Evolutionary conservation across 2,888 invertebrate species (phyloP).

Genomic region (Rhagonycha lutea): DNA sequence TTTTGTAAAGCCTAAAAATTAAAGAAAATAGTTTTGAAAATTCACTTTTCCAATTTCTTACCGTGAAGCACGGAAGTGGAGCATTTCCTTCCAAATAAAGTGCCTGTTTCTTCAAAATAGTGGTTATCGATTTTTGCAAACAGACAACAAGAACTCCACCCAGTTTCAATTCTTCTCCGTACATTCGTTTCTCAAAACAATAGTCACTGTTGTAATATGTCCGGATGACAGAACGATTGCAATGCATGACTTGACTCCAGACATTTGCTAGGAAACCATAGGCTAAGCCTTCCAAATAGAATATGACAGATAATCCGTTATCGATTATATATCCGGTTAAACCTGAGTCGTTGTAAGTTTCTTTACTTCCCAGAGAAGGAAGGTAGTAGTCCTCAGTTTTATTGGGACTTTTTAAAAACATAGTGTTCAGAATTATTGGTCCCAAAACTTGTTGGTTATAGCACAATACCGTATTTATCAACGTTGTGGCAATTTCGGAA

Average conservation of each 20-base stretch:
- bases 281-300: conserved; percentile 35
- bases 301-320: conserved; percentile 23
- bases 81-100: conserved; percentile 44
- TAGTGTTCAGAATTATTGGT: conserved; percentile 26
- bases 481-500: conserved; percentile 23
- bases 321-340: conserved; percentile 38
- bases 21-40: neutral
- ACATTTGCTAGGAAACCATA: conserved; percentile 18
- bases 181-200: conserved; percentile 45
- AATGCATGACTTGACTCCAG: conserved; percentile 24
- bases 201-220: conserved; percentile 46
- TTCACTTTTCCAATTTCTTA: conserved; percentile 22
- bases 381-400: neutral
- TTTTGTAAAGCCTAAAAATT: conserved; percentile 45
- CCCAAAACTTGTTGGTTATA: conserved; percentile 33
- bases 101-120: conserved; percentile 39
- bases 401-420: conserved; percentile 19
- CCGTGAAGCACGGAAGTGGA: conserved; percentile 43
- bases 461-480: conserved; percentile 31
- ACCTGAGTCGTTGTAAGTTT: neutral
- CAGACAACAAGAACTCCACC: conserved; percentile 41
- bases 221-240: conserved; percentile 30
- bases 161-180: conserved; percentile 36
- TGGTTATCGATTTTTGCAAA: conserved; percentile 40
- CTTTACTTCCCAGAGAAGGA: neutral